Evolutionary conservation across 2,113 vertebrate species (phyloP).

Genomic region (Gymnobelideus leadbeateri): DNA sequence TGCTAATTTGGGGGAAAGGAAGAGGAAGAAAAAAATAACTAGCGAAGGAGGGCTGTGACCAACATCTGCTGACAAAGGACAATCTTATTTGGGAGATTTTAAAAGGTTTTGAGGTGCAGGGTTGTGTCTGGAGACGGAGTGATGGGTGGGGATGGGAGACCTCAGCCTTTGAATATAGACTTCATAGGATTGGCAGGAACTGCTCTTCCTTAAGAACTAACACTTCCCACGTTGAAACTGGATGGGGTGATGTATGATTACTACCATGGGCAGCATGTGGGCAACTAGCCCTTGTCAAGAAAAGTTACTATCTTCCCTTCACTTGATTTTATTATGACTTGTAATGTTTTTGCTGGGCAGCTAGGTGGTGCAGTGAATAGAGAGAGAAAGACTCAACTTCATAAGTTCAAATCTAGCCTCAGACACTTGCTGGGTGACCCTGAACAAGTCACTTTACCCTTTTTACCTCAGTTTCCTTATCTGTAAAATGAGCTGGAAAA

Average conservation of each 20-base stretch:
- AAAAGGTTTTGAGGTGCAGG: background rate
- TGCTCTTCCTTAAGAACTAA: background rate
- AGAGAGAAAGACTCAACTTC: background rate
- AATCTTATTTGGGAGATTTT: background rate
- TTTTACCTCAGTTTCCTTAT: background rate
- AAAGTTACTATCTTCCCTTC: background rate
- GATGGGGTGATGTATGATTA: background rate
- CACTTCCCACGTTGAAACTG: background rate
- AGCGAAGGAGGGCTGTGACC: background rate
- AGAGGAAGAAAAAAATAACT: background rate
- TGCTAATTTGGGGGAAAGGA: background rate
- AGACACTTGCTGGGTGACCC: too few relatives aligned
- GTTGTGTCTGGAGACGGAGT: background rate
- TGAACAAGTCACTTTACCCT: background rate
- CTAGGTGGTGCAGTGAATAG: background rate
- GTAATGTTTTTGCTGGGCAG: background rate
- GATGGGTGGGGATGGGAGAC: background rate
- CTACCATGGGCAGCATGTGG: too few relatives aligned
- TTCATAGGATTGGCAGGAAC: background rate
- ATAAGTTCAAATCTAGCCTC: background rate
- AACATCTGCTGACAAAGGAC: background rate
- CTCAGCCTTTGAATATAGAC: background rate
- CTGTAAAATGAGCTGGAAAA: background rate
- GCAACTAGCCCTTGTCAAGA: background rate
- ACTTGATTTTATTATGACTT: background rate